Evolutionary conservation across 2,888 invertebrate species (phyloP).

Genomic region (Rhorus exstirpatorius): DNA sequence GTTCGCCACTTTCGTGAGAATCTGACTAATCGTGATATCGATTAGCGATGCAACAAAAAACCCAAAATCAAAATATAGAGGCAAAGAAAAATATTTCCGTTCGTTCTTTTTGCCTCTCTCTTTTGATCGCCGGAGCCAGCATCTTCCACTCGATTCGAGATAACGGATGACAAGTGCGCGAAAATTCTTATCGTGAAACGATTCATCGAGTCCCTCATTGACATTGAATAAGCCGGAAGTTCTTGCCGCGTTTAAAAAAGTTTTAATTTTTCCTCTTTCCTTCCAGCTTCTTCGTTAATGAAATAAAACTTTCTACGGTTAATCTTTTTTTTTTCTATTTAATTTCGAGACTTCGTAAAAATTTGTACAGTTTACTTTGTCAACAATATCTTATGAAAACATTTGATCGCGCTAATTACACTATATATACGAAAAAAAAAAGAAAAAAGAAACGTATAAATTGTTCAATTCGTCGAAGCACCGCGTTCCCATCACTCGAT

Average conservation of each 20-base stretch:
- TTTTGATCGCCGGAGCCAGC: neutral
- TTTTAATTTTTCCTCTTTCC: too few species aligned
- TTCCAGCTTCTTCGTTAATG: too few species aligned
- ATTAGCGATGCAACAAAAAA: slow-evolving; percentile 26
- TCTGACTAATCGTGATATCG: too few species aligned
- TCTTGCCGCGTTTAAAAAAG: too few species aligned
- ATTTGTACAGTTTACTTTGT: slow-evolving; percentile 6
- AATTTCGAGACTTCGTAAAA: too few species aligned
- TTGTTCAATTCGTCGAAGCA: neutral
- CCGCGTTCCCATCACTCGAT: neutral
- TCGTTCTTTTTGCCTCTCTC: neutral
- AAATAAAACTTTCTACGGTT: too few species aligned
- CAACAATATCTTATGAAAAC: neutral
- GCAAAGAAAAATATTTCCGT: neutral
- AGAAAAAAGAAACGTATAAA: neutral
- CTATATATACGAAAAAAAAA: too few species aligned
- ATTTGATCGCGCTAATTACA: slow-evolving; percentile 3
- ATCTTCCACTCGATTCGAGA: neutral
- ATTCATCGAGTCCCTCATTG: too few species aligned
- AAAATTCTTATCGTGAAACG: neutral
- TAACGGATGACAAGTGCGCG: neutral
- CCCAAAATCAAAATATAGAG: too few species aligned
- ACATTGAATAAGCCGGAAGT: too few species aligned
- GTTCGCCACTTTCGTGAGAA: too few species aligned
- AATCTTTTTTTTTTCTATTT: too few species aligned